These are phyloP conservation scores for Rhingia campestris DNA, from an alignment of 2,888 invertebrate genomes.

Conservation along the genomic window DNA sequence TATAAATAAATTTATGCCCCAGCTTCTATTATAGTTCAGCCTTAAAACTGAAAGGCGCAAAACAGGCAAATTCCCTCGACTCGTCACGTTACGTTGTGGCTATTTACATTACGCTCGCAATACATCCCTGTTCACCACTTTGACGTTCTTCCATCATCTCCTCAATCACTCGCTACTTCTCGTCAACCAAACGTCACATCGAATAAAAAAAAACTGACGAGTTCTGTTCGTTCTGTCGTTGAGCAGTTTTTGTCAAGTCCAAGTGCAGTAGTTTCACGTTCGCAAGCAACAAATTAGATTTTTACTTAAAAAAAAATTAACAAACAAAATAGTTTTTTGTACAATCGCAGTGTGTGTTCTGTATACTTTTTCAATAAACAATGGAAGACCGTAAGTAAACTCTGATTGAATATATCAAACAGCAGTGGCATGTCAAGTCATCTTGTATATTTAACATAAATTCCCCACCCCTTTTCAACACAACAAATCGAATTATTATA, in stretches of 20 bases:
- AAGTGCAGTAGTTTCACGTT: conserved; percentile 54
- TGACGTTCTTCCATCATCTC: conserved; percentile 49
- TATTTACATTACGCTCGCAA: neutral
- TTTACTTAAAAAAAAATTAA: conserved; percentile 18
- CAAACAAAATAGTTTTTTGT: conserved; percentile 44
- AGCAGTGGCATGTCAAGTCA: conserved; percentile 11
- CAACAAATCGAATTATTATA: neutral
- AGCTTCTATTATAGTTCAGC: no score
- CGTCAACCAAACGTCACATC: conserved; percentile 31
- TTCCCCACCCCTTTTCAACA: neutral
- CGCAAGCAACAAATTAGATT: conserved; percentile 52
- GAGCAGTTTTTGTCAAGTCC: conserved; percentile 64
- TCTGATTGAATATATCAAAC: neutral
- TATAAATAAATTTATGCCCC: no score
- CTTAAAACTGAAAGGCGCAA: no score
- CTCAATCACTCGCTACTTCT: conserved; percentile 54
- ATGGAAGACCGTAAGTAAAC: conserved; percentile 67
- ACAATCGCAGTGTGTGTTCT: conserved; percentile 32
- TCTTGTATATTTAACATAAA: conserved; percentile 3
- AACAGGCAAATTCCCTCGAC: no score
- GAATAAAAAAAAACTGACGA: conserved; percentile 48
- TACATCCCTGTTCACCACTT: conserved; percentile 40
- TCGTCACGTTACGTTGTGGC: conserved; percentile 13
- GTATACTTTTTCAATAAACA: conserved; percentile 26
- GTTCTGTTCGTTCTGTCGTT: conserved; percentile 39